phyloP scores from a whole-genome alignment of 2,113 vertebrate species.

The Globicephala melas region DNA sequence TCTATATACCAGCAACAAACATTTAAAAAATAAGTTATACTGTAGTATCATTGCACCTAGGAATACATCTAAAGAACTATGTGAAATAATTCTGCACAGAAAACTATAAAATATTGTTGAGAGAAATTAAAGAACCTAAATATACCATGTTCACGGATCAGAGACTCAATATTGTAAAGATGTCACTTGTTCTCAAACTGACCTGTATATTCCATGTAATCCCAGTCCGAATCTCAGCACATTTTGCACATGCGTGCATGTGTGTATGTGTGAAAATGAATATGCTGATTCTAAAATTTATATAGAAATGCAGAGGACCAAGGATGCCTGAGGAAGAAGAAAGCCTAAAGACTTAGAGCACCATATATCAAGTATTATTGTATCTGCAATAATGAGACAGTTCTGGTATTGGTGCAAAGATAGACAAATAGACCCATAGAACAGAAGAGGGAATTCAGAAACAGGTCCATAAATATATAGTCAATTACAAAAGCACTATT shows the following conservation, averaged over 20 bases:
- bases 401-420: not conserved
- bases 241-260: not conserved
- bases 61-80: not conserved
- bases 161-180: not conserved
- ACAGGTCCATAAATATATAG: not conserved
- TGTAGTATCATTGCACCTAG: not conserved
- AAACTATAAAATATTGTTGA: not conserved
- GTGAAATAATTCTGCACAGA: not conserved
- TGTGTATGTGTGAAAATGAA: not conserved
- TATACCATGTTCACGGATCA: not conserved
- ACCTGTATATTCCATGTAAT: not conserved
- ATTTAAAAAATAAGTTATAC: not conserved
- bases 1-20: not conserved
- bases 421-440: not conserved
- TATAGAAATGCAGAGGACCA: not conserved
- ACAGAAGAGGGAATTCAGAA: conserved; percentile 10
- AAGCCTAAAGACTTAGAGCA: not conserved
- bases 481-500: not conserved
- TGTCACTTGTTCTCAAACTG: not conserved
- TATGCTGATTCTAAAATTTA: not conserved
- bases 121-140: not conserved
- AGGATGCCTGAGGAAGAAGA: not conserved
- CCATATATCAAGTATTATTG: not conserved
- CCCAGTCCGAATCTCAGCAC: not conserved
- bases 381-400: not conserved